Base-by-base conservation (phyloP, 2,888 invertebrate species). In the Patella ulyssiponensis region DNA sequence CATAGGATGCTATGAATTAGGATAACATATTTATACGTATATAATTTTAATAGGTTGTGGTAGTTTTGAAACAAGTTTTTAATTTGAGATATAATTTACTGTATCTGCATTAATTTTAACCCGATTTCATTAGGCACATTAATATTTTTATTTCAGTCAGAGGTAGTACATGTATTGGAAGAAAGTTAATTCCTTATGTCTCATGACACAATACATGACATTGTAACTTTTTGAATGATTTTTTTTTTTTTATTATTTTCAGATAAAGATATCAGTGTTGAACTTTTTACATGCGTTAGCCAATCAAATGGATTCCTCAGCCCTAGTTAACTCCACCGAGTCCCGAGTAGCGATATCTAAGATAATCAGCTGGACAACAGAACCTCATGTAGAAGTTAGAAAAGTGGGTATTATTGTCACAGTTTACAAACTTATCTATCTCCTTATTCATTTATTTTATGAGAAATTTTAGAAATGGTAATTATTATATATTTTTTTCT, bases 311-410 rank as follows among this genome's bases (percentile, higher is more conserved):
- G 91, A 91, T 71, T 89, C 92, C 0, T 84, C 88, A 23, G 92
- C 92, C 79, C 91, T 93, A 77, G 92, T 96, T 69, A 94, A 91
- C 84, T 87, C 95, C 44, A 96, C 92, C 76, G 93, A 93, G 75
- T 92, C 92, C 58, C 88, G 92, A 20, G 86, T 92, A 23, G 92
- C 96, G 0, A 92, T 97, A 3, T 93, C 93, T 17, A 95, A 96
- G 89, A 94, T 97, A 83, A 94, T 96, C 51, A 93, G 93, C 71
- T 94, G 95, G 92, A 94, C 95, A 91, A 88, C 96, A 93, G 94
- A 95, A 94, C 93, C 94, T 93, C 88, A 94, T 93, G 94, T 90
- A 54, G 91, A 94, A 92, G 89, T 98, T 93, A 89, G 94, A 91
- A 94, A 91, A 91, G 94, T 91, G 77, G 58, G 78, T 77, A 51